These are phyloP conservation scores for Phrynocephalus vlangalii DNA, from an alignment of 2,797 vertebrate species.

Conservation along the genomic window DNA sequence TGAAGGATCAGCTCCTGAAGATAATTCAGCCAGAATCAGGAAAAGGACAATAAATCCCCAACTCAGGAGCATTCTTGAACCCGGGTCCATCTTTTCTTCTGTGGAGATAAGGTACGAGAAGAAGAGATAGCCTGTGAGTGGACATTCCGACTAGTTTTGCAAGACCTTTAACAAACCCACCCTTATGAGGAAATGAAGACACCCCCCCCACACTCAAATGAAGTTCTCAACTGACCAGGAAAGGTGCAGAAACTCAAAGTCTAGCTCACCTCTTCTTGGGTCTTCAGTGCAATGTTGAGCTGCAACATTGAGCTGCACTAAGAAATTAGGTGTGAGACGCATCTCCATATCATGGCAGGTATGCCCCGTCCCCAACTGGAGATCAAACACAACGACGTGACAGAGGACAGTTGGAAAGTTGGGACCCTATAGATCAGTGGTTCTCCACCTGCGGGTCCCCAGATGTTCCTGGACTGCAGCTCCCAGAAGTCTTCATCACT, in stretches of 20 bases:
- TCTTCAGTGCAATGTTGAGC: neutral
- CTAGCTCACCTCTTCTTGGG: neutral
- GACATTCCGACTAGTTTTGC: too few relatives aligned
- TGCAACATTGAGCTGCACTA: neutral
- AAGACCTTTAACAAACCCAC: too few relatives aligned
- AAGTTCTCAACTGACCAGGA: neutral
- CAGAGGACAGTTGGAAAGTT: neutral
- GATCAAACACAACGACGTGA: too few relatives aligned
- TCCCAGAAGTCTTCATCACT: too few relatives aligned
- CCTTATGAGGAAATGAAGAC: too few relatives aligned
- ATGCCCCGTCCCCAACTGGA: neutral
- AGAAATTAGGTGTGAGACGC: too few relatives aligned
- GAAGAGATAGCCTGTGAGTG: accelerated
- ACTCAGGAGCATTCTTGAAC: neutral
- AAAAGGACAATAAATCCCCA: slow-evolving; percentile 61
- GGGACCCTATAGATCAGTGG: too few relatives aligned
- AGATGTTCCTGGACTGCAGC: too few relatives aligned
- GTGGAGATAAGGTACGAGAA: slow-evolving; percentile 32
- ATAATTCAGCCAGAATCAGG: slow-evolving; percentile 35
- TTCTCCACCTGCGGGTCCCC: too few relatives aligned
- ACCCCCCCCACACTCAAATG: neutral
- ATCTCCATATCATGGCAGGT: neutral
- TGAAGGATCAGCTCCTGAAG: neutral
- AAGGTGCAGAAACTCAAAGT: neutral
- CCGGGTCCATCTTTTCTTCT: slow-evolving; percentile 57